These are phyloP conservation scores for Andrena bicolor DNA, from an alignment of 2,888 invertebrate species.

Conservation along the genomic window DNA sequence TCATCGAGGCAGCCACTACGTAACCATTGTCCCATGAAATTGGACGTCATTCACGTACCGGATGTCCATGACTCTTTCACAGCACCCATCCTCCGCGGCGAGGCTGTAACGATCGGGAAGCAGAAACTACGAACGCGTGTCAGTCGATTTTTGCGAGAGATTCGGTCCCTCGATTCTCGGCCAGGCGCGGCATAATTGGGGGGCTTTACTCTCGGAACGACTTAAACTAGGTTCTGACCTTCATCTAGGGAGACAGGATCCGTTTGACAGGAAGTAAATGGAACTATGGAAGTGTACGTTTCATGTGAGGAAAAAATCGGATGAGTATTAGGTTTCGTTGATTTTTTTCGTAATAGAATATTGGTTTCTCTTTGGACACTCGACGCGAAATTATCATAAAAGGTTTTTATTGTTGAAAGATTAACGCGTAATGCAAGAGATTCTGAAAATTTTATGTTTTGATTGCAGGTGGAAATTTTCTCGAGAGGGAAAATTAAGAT, in stretches of 20 bases:
- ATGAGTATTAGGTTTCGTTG: no score
- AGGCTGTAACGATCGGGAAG: conserved; percentile 57
- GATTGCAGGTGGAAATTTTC: no score
- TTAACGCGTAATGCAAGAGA: no score
- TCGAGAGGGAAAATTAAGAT: no score
- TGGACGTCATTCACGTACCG: conserved; percentile 78
- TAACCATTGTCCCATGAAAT: conserved; percentile 80
- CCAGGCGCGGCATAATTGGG: conserved; percentile 14
- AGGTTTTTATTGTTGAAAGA: no score
- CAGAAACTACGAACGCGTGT: conserved; percentile 56
- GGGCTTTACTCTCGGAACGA: background rate
- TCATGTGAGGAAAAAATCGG: no score
- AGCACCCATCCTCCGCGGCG: conserved; percentile 56
- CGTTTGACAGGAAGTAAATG: background rate
- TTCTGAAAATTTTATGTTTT: no score
- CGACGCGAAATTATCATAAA: no score
- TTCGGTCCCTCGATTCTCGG: conserved; percentile 9
- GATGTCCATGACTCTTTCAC: conserved; percentile 77
- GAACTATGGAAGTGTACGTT: background rate
- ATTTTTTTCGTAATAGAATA: no score
- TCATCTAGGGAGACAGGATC: background rate
- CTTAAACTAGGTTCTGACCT: conserved; percentile 9
- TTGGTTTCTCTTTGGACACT: no score
- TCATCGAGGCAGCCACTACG: conserved; percentile 65
- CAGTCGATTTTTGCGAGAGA: conserved; percentile 37